Evolutionary conservation across 2,888 invertebrate species (phyloP).

Genomic region (Clistopyga incitator): DNA sequence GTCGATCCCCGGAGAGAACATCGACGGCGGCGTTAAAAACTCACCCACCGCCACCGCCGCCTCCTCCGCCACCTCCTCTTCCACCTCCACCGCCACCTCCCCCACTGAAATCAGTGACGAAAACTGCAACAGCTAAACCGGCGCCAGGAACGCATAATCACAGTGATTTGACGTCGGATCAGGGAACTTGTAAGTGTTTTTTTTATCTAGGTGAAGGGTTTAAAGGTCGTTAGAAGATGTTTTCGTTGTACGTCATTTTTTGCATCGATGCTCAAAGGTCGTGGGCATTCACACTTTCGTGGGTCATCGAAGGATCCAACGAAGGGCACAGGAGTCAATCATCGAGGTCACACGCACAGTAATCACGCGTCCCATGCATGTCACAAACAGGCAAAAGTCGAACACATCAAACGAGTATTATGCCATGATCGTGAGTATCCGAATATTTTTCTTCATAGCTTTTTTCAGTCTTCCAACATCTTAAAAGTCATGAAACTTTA

Average conservation of each 20-base stretch:
- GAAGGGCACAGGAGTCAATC: constrained; percentile 73
- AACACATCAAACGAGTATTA: constrained; percentile 82
- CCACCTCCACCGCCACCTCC: constrained; percentile 1
- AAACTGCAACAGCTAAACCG: constrained; percentile 11
- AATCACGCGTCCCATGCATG: constrained; percentile 79
- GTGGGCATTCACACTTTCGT: constrained; percentile 78
- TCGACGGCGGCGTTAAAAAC: not conserved
- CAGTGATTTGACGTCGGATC: constrained; percentile 73
- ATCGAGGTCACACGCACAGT: constrained; percentile 78
- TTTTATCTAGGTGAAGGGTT: too few relatives aligned
- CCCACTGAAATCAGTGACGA: not conserved
- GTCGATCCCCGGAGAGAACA: not conserved
- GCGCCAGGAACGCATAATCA: constrained; percentile 76
- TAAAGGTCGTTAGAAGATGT: too few relatives aligned
- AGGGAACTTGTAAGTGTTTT: constrained; percentile 76
- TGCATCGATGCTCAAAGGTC: constrained; percentile 69
- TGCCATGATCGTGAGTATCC: constrained; percentile 80
- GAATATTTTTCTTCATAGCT: constrained; percentile 11
- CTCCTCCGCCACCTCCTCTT: not conserved
- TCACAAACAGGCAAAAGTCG: constrained; percentile 81
- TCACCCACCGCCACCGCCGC: constrained; percentile 3
- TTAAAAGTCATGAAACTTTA: too few relatives aligned
- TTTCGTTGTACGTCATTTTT: not conserved
- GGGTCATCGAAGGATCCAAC: constrained; percentile 74
- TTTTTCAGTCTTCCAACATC: too few relatives aligned